Evolutionary conservation across 1,140 invertebrate species (phyloP), one percentile per base, ranked within the genome.

Genomic region (Copidosoma floridanum): DNA sequence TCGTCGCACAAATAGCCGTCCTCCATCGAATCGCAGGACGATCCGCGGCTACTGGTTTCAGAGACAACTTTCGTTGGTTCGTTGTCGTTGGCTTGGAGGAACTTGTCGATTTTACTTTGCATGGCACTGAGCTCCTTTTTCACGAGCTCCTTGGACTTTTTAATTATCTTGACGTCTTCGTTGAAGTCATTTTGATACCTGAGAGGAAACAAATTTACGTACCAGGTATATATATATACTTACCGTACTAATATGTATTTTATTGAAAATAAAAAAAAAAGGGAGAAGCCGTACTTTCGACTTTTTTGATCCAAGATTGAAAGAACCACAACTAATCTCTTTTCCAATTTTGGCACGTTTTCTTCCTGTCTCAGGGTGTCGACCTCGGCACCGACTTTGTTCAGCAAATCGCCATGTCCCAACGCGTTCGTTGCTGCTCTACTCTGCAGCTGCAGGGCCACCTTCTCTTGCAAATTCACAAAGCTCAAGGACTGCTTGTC

Each of bases 111-210:
- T 44, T 59, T 65, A 11, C 20, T 59, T 11, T 27, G 16, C 12
- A 48, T 23, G 6, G 24, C 26, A n/a, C 23, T 0, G 7, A 41
- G 26, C 37, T 63, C 41, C 4, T 32, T 46, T 5, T 21, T 60
- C 16, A 63, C 41, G 2, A n/a, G 24, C 0, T 62, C 46, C 6
- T 38, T 24, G 12, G 47, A 51, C 4, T 63, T 59, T 20, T 32
- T 46, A 1, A 65, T 56, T n/a, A 56, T 56, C 26, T 63, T 59
- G 21, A 54, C 58, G 40, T 65, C 52, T 6, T 62, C 64, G 12
- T 65, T 43, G 8, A 52, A 59, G 26, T 61, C 41, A 2, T 8
- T 14, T 21, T 65, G 59, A 24, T 52, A 48, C 40, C 54, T 60
- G 43, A 3, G 40, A 10, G n/a, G n/a, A 48, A 40, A 24, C n/a